Evolutionary conservation across 37 sponge, comb jelly and placozoan genomes (phyloP).

Genomic region (Haliclona indistincta): DNA sequence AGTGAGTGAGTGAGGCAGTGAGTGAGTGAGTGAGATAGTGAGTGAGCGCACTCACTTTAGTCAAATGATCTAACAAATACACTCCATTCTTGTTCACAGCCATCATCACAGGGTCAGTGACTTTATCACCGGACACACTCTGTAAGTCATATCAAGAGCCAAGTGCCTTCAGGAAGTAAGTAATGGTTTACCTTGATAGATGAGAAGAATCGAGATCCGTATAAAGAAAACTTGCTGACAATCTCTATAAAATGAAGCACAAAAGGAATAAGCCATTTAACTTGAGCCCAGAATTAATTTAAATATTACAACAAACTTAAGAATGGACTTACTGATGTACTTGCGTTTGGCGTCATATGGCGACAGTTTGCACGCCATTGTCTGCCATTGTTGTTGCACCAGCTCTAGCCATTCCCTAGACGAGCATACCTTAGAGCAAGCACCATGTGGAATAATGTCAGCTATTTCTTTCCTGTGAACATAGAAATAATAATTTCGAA

Average conservation of each 20-base stretch:
- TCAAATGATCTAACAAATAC: slow-evolving; percentile 39
- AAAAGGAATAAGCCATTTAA: not conserved
- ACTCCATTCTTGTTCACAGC: slow-evolving; percentile 61
- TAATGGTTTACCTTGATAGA: slow-evolving; percentile 30
- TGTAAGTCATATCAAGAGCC: not conserved
- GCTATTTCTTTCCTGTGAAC: too few relatives aligned
- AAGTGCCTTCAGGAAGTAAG: not conserved
- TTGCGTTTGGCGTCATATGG: slow-evolving; percentile 20
- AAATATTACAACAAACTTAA: not conserved
- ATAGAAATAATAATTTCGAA: too few relatives aligned
- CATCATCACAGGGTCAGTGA: slow-evolving; percentile 33
- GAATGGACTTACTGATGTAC: slow-evolving; percentile 23
- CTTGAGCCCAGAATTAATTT: not conserved
- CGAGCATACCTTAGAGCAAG: too few relatives aligned
- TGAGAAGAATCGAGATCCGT: slow-evolving; percentile 68
- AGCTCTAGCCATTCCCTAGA: slow-evolving; percentile 47
- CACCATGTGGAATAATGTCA: too few relatives aligned
- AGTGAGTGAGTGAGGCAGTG: too few relatives aligned
- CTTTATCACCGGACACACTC: slow-evolving; percentile 40
- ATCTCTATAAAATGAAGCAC: slow-evolving; percentile 14
- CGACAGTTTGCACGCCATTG: not conserved
- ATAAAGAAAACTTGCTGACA: slow-evolving; percentile 29
- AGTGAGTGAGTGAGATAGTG: too few relatives aligned
- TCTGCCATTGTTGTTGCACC: slow-evolving; percentile 38
- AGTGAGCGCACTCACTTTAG: slow-evolving; percentile 45